phyloP scores from a whole-genome alignment of 1,140 invertebrate species.

The Elysia chlorotica region DNA sequence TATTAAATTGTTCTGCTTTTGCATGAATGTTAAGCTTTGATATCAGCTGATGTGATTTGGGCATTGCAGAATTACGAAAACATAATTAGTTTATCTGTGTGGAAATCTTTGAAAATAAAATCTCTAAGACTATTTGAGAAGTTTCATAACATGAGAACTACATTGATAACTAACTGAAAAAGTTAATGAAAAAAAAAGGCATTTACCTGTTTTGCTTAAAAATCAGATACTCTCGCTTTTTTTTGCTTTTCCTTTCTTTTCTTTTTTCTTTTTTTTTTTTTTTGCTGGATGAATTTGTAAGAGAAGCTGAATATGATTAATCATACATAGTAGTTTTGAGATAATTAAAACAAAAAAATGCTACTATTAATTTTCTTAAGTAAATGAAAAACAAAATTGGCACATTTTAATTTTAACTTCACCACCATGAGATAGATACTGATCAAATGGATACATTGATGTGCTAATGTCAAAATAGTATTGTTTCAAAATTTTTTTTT shows the following conservation, averaged over 20 bases:
- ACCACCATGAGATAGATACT: neutral
- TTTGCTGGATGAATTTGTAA: too few species aligned
- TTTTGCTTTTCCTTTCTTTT: too few species aligned
- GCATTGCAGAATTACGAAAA: conserved; percentile 4
- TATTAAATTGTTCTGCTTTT: too few species aligned
- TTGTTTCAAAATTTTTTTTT: neutral
- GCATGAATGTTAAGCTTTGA: neutral
- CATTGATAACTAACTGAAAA: neutral
- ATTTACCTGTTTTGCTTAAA: too few species aligned
- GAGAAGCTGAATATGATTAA: neutral
- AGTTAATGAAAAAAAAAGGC: neutral
- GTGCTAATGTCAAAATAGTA: neutral
- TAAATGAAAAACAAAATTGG: neutral
- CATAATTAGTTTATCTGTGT: neutral
- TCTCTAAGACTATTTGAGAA: neutral
- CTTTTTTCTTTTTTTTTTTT: too few species aligned
- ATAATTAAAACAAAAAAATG: neutral
- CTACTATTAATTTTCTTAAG: neutral
- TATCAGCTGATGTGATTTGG: conserved; percentile 1
- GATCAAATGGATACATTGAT: neutral
- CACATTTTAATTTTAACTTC: neutral
- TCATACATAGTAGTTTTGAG: neutral
- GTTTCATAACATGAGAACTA: too few species aligned
- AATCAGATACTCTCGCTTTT: too few species aligned
- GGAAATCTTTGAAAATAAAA: conserved; percentile 2